Evolutionary conservation across 2,888 invertebrate genomes (phyloP), one percentile per base, ranked within the genome.

Genomic region (Campoletis raptor): DNA sequence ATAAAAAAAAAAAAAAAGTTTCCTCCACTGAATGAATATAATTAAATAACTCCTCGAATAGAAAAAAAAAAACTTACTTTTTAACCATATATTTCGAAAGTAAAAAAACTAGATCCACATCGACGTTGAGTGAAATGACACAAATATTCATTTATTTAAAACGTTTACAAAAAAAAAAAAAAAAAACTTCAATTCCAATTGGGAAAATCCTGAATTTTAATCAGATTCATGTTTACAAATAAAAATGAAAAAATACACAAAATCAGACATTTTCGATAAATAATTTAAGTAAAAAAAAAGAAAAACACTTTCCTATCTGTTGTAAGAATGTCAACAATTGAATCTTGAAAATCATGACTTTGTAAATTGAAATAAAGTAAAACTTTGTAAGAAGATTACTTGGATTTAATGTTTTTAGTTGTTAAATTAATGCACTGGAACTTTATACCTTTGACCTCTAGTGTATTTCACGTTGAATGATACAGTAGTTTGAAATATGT

Each of bases 401-500:
- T 54, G 2, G 30, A 10, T 5, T 12, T 0, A 12, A 2, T 61
- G 5, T 24, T 24, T 30, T 24, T 61, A 12, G 10, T 12, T 6
- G 21, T 61, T 61, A 30, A 12, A 61, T 15, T 61, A 6, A 61
- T 57, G 12, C 61, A 10, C 61, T 6, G 12, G 15, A 61, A 61
- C 6, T 6, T 30, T 1, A 61, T 6, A 15, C 30, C 6, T 15
- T 15, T 30, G 61, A 61, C 61, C 61, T 30, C 61, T 61, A 15
- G 10, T 15, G 61, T 61, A 61, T 30, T 61, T 15, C 61, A 42
- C 9, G 5, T 18, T 12, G 66, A 30, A 37, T 37, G 36, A 37
- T 48, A 21, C 52, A n/a, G 66, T 30, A 67, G 37, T 42, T 40
- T 30, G n/a, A 54, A 81, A 54, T 66, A 52, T 30, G 54, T 30